Base-by-base conservation (phyloP, 1,140 invertebrate genomes). In the Nasonia vitripennis region DNA sequence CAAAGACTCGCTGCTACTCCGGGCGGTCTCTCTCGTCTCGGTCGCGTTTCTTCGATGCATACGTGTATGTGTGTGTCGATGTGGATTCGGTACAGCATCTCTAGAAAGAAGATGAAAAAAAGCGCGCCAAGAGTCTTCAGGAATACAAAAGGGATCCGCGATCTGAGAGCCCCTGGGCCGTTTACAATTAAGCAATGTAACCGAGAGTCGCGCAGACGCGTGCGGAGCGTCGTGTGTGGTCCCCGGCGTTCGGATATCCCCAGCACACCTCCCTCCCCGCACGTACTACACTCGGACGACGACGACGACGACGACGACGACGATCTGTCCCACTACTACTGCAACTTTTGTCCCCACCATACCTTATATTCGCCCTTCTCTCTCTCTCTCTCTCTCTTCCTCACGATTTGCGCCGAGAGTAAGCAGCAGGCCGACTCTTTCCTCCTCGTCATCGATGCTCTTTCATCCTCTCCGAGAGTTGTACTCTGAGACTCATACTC, bases 111-210 rank as follows among this genome's bases (percentile, higher is more conserved):
- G 10, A 45, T 37, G 51, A 55, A 17, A 17, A 55, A 17, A n/a
- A 20, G 5, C 17, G 2, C 17, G 17, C 55, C 14, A 14, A 2
- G 14, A 17, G 51, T 17, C 12, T 0, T 6, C 0, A 1, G 20
- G 0, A 7, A 62, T 62, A n/a, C 7, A 62, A n/a, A 62, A 70
- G 11, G 68, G 62, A 62, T 78, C 86, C 86, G 37, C 48, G 77
- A 17, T 23, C 89, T 93, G 93, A 92, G 92, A 91, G 85, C 90
- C 93, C 74, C 92, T 93, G 92, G 83, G 88, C 88, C 92, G 91
- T 93, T 93, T 93, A 93, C 92, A 93, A 93, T 93, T 93, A 93
- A 93, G 92, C 92, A 93, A 93, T 93, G 92, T 93, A 92, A 93
- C 92, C 91, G 90, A 93, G 90, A 93, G 92, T 91, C 89, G 51